Percentiles rank a stretch among this genome's conserved stretches.
phyloP scores from a whole-genome alignment of 2,797 vertebrate genomes.

The Steatocranus sp. region DNA sequence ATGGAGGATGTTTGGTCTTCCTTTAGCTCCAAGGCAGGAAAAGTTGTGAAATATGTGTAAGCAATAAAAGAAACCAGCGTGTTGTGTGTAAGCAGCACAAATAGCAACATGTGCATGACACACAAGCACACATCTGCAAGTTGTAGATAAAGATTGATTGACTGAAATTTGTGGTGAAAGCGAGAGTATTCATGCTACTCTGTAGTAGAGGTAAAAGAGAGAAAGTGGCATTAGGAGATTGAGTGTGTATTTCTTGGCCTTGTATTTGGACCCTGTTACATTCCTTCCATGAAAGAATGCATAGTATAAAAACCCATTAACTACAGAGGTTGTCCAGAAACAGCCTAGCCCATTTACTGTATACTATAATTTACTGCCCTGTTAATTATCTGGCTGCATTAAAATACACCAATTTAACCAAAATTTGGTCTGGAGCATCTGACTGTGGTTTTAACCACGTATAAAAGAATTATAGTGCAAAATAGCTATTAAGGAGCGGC shows the following conservation, averaged over 20 bases:
- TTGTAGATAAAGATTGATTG: not conserved
- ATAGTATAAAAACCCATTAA: conserved; percentile 53
- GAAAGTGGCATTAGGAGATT: not conserved
- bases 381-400: conserved; percentile 50
- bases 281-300: conserved; percentile 62
- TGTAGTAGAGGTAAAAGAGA: not conserved
- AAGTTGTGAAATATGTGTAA: conserved; percentile 74
- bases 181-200: not conserved
- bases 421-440: conserved; percentile 31
- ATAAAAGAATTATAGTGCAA: conserved; percentile 19
- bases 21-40: conserved; percentile 65
- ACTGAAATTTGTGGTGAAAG: not conserved
- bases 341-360: conserved; percentile 41
- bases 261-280: conserved; percentile 28
- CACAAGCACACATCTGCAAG: not conserved
- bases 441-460: conserved; percentile 10
- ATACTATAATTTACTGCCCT: conserved; percentile 41
- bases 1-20: conserved; percentile 72
- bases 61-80: conserved; percentile 65
- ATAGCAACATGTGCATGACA: conserved; percentile 24
- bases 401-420: conserved; percentile 43
- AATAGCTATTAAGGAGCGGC: not conserved
- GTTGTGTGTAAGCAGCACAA: conserved; percentile 52
- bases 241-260: conserved; percentile 45
- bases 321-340: conserved; percentile 42